phyloP scores from a whole-genome alignment of 2,888 invertebrate genomes.

The Cheilosia variabilis region DNA sequence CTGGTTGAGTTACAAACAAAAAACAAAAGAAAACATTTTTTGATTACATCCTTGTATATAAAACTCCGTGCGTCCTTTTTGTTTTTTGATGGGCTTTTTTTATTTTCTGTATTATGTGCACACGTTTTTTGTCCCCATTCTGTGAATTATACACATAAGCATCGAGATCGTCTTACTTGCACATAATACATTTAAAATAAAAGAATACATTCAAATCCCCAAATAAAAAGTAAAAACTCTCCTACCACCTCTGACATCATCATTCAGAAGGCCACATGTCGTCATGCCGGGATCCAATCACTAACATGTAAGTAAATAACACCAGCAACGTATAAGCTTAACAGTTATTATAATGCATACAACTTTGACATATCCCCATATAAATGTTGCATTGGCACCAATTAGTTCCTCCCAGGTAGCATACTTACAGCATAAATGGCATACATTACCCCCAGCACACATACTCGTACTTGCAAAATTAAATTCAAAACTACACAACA shows the following conservation, averaged over 20 bases:
- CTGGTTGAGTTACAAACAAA: not conserved
- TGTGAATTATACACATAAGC: constrained; percentile 25
- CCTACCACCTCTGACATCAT: constrained; percentile 67
- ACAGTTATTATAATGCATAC: constrained; percentile 24
- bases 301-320: constrained; percentile 73
- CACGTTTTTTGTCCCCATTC: constrained; percentile 1
- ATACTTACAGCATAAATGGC: constrained; percentile 34
- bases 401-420: constrained; percentile 33
- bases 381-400: constrained; percentile 47
- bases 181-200: constrained; percentile 18
- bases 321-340: constrained; percentile 73
- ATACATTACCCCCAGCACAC: constrained; percentile 47
- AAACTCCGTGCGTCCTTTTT: constrained; percentile 24
- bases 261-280: constrained; percentile 70
- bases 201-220: constrained; percentile 27
- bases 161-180: constrained; percentile 8
- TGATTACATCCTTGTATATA: constrained; percentile 31
- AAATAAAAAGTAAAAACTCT: constrained; percentile 31
- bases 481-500: constrained; percentile 63
- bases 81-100: constrained; percentile 44
- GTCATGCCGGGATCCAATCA: constrained; percentile 67
- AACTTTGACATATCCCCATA: constrained; percentile 7
- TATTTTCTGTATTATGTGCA: constrained; percentile 17
- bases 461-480: constrained; percentile 21
- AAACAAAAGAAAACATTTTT: constrained; percentile 4